Evolutionary conservation across 2,888 invertebrate species (phyloP), one percentile per base, ranked within the genome.

Genomic region (Drosophila percnosoma): DNA sequence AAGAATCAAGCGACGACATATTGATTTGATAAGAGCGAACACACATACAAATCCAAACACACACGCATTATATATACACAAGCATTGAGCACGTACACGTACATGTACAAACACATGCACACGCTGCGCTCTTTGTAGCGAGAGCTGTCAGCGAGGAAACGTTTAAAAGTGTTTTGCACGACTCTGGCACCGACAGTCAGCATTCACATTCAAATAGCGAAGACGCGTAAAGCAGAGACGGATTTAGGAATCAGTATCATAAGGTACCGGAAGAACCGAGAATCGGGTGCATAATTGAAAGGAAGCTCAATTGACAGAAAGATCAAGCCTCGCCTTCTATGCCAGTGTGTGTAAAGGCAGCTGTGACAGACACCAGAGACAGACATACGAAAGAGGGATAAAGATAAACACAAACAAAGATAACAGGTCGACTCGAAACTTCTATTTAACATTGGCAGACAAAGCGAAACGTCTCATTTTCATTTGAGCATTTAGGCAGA

Each of bases 311-410:
- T 78, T 82, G 51, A 78, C 72, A 64, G 58, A 57, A 69, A 82
- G 18, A 84, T 74, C 76, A 83, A 79, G 73, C 82, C 94, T 95
- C 94, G 95, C 96, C 97, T 97, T 97, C 97, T 97, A 94, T 96
- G 94, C 97, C 97, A 97, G 97, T 97, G 97, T 94, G 97, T 96
- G 96, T 97, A 97, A 97, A 97, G 97, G 97, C 95, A 92, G 78
- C 73, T 73, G 53, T 87, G 86, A 89, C 94, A 82, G 68, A 77
- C 66, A 64, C 45, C 66, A 71, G 67, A 64, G 73, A 76, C 65
- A 69, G 24, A 45, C 45, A 45, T 24, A 45, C 45, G 45, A 45
- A 45, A 15, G 15, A 45, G 24, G 24, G 8, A 24, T 24, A 45
- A 45, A 21, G 21, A 45, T 13, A 67, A 53, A 64, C 63, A 75